Conservation (phyloP, 2,888 invertebrate genomes). For the Disparrhopalites patrizii region DNA sequence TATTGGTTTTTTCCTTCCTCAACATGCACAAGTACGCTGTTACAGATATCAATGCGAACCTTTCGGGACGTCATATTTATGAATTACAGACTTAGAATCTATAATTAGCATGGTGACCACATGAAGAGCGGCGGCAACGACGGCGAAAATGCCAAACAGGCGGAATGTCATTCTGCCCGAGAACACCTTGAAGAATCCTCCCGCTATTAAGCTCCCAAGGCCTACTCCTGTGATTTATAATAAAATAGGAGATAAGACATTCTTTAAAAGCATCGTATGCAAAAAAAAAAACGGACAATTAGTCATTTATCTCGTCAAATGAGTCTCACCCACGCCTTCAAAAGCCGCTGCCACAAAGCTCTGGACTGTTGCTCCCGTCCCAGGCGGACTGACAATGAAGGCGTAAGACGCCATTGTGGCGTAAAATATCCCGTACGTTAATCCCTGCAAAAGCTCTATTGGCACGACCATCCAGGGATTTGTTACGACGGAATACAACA, state of each 20-base stretch:
- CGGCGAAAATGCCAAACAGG: conserved; percentile 66
- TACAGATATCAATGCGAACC: no score
- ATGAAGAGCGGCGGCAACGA: conserved; percentile 61
- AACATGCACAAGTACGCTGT: no score
- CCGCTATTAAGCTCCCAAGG: conserved; percentile 71
- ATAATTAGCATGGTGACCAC: conserved; percentile 56
- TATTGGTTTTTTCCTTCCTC: no score
- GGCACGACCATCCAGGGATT: conserved; percentile 82
- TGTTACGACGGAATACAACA: conserved; percentile 71
- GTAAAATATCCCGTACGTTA: conserved; percentile 84
- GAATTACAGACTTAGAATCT: background rate
- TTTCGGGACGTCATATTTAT: conserved; percentile 17
- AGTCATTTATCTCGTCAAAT: background rate
- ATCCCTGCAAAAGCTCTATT: conserved; percentile 79
- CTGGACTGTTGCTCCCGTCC: conserved; percentile 84
- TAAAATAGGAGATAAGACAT: no score
- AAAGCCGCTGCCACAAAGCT: conserved; percentile 81
- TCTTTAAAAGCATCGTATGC: background rate
- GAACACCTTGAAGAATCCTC: conserved; percentile 61
- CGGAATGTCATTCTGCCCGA: conserved; percentile 68
- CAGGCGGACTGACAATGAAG: conserved; percentile 73
- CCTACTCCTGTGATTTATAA: conserved; percentile 73
- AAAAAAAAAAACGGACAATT: background rate
- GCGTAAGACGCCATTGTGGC: conserved; percentile 86
- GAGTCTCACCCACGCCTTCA: conserved; percentile 69